These are phyloP conservation scores for Bombylius discolor DNA, from an alignment of 2,888 invertebrate genomes.

Conservation along the genomic window DNA sequence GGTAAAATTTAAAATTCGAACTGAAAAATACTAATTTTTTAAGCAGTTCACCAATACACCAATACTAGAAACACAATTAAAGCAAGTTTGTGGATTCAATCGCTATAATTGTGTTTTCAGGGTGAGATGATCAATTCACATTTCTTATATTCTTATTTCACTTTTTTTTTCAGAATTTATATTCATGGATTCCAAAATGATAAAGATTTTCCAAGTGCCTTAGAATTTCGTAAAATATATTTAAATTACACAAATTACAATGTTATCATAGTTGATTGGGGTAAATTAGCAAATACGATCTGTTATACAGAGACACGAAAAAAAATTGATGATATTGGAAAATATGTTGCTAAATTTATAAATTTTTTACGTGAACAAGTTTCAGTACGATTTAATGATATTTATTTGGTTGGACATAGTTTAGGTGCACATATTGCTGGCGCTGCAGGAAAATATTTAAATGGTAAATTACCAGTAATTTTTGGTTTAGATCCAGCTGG, in stretches of 20 bases:
- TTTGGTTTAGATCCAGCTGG: slow-evolving; percentile 29
- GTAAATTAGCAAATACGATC: slow-evolving; percentile 32
- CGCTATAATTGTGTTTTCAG: too few relatives aligned
- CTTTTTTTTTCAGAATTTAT: background rate
- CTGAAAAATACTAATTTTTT: too few relatives aligned
- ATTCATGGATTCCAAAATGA: background rate
- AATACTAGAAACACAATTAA: too few relatives aligned
- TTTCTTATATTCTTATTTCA: too few relatives aligned
- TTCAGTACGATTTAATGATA: slow-evolving; percentile 35
- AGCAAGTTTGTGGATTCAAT: too few relatives aligned
- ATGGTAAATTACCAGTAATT: slow-evolving; percentile 41
- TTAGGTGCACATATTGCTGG: slow-evolving; percentile 46
- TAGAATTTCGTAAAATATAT: slow-evolving; percentile 27
- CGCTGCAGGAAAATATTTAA: slow-evolving; percentile 42
- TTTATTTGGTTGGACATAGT: slow-evolving; percentile 44
- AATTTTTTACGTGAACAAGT: slow-evolving; percentile 37
- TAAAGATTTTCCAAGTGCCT: background rate
- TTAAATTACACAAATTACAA: slow-evolving; percentile 42
- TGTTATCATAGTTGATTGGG: slow-evolving; percentile 45
- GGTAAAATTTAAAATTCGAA: background rate
- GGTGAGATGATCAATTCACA: too few relatives aligned
- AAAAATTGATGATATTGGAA: slow-evolving; percentile 16
- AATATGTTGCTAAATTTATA: slow-evolving; percentile 22
- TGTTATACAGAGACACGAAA: background rate
- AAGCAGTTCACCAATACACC: too few relatives aligned